A percentile compares a stretch with the other conserved stretches of the same genome.
These are phyloP conservation scores for Drosophila nr. perissopoda DNA, from an alignment of 2,888 invertebrate genomes.

Conservation along the genomic window DNA sequence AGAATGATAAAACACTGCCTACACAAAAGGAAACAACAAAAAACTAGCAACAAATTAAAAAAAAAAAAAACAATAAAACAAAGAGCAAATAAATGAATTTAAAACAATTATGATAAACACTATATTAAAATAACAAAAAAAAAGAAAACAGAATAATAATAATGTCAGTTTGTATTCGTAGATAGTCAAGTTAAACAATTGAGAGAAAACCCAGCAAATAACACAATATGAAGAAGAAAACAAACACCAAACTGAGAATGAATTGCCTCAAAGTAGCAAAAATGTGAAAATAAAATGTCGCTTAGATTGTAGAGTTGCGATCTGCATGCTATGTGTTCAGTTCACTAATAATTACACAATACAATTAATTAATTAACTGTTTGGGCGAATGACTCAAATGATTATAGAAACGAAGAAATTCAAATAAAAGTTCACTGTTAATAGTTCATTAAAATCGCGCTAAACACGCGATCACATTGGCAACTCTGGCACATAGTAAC, in stretches of 20 bases:
- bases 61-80: constrained; percentile 60
- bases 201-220: constrained; percentile 33
- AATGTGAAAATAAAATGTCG: constrained; percentile 9
- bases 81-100: constrained; percentile 76
- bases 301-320: constrained; percentile 42
- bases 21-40: constrained; percentile 47
- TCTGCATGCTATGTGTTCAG: constrained; percentile 47
- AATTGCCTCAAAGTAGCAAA: constrained; percentile 19
- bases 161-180: constrained; percentile 63
- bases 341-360: constrained; percentile 35
- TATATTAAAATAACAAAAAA: constrained; percentile 24
- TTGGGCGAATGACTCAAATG: constrained; percentile 35
- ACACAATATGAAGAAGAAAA: constrained; percentile 17
- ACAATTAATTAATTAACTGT: constrained; percentile 51
- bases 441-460: constrained; percentile 58
- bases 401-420: constrained; percentile 25
- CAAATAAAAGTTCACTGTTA: constrained; percentile 71
- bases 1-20: constrained; percentile 71
- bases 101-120: constrained; percentile 39
- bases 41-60: constrained; percentile 75
- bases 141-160: constrained; percentile 36
- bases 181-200: constrained; percentile 75
- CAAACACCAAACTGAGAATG: constrained; percentile 21
- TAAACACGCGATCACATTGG: constrained; percentile 44
- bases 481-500: constrained; percentile 53